Evolutionary conservation across 2,888 invertebrate species (phyloP).

Genomic region (Neocrepidodera transversa): DNA sequence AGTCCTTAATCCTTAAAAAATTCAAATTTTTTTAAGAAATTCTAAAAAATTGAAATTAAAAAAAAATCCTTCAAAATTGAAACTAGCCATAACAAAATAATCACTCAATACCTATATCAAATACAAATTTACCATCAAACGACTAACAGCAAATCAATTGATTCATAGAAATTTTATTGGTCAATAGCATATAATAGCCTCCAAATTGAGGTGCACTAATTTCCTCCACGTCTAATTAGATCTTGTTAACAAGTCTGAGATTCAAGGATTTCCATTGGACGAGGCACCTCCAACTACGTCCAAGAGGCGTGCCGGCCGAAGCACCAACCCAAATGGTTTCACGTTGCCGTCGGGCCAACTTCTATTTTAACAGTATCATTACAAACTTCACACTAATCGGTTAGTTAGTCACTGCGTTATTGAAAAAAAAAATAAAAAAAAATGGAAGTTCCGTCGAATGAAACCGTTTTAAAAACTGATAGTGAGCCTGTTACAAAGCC

Average conservation of each 20-base stretch:
- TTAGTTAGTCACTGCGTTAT: neutral
- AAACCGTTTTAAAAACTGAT: slow-evolving; percentile 38
- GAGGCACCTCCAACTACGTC: slow-evolving; percentile 39
- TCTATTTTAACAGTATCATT: slow-evolving; percentile 4
- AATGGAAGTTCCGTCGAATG: slow-evolving; percentile 48
- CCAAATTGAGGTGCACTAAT: slow-evolving; percentile 38
- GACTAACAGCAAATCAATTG: slow-evolving; percentile 28
- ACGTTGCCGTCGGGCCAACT: neutral
- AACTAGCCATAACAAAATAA: too few species aligned
- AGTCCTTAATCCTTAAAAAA: too few species aligned
- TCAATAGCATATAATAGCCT: slow-evolving; percentile 34
- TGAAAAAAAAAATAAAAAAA: too few species aligned
- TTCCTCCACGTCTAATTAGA: slow-evolving; percentile 44
- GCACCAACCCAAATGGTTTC: slow-evolving; percentile 4
- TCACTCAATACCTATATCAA: too few species aligned
- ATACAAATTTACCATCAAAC: too few species aligned
- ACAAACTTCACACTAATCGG: neutral
- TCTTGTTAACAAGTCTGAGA: slow-evolving; percentile 34
- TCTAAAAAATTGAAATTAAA: too few species aligned
- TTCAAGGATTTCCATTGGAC: slow-evolving; percentile 38
- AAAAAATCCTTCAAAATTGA: too few species aligned
- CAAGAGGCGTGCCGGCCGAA: slow-evolving; percentile 39
- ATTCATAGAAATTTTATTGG: slow-evolving; percentile 37
- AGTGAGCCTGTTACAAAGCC: slow-evolving; percentile 53
- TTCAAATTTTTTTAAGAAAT: too few species aligned